Percentiles rank a stretch among this genome's conserved stretches.
Conservation (phyloP, 2,888 invertebrate species). For the Macrophya alboannulata region DNA sequence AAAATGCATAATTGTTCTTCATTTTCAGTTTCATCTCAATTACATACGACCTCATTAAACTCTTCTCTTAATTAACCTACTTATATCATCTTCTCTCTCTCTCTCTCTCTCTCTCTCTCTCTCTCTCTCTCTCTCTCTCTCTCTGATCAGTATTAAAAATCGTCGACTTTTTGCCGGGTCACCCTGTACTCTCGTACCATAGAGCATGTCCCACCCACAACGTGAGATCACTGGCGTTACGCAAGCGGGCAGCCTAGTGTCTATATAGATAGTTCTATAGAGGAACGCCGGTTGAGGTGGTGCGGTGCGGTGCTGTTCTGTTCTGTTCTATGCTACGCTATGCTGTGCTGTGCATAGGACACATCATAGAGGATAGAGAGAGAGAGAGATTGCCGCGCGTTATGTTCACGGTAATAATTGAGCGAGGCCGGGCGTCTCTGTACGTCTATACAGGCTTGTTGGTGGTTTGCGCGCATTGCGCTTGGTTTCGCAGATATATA, state of each 20-base stretch:
- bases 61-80: no score
- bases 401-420: constrained; percentile 54
- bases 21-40: no score
- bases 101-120: background rate
- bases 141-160: background rate
- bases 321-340: background rate
- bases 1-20: no score
- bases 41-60: no score
- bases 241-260: constrained; percentile 69
- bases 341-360: constrained; percentile 58
- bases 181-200: constrained; percentile 59
- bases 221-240: constrained; percentile 78
- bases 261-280: constrained; percentile 48
- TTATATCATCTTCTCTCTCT: background rate
- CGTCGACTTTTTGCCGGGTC: background rate
- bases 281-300: constrained; percentile 44
- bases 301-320: background rate
- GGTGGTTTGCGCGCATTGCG: constrained; percentile 48
- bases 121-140: background rate
- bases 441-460: constrained; percentile 5
- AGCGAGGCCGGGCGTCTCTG: constrained; percentile 55
- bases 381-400: constrained; percentile 32
- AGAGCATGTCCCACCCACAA: constrained; percentile 73
- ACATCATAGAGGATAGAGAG: constrained; percentile 50
- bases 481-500: background rate